Evolutionary conservation across 2,797 vertebrate genomes (phyloP), one percentile per base, ranked within the genome.

Genomic region (Leptoclinus maculatus): DNA sequence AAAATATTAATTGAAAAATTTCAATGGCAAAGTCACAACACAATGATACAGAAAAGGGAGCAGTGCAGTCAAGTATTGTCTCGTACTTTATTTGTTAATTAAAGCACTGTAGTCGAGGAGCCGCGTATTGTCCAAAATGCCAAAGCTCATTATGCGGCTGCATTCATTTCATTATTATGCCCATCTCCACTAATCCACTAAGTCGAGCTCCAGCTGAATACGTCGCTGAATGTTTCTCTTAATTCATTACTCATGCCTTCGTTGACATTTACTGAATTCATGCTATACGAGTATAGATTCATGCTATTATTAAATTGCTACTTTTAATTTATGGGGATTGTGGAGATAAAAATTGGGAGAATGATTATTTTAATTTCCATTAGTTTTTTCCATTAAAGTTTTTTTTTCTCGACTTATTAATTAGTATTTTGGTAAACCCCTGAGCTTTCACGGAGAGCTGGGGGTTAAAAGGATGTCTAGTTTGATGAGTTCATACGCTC

Each of bases 141-240:
- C 54, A 69, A 76, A 90, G 67, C 78, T 80, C 78, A 88, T 88
- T 90, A 88, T 83, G 79, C 66, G 17, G 71, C 80, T 86, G 78
- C 87, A 84, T 92, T 86, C 76, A 90, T 85, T 87, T 85, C 82
- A 79, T 89, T 88, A 92, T 92, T 91, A 90, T 38, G 83, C 66
- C 85, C 86, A 83, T 91, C 67, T 79, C 71, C 21, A 12, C 80
- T 88, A 90, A 90, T 91, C 77, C 87, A 68, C 74, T 38, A 75
- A 82, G 41, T 84, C 29, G 71, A 64, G 76, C 85, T 91, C 67
- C 79, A 74, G 66, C 43, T 81, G 66, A 87, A 80, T 88, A 80
- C 84, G 82, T 85, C 74, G 39, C 47, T 83, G 53, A 85, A 68
- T 82, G 67, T 81, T 85, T 71, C 47, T 82, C 78, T 74, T 77